Conservation (phyloP, 2,797 vertebrate species). For the Cirrhinus mrigala region DNA sequence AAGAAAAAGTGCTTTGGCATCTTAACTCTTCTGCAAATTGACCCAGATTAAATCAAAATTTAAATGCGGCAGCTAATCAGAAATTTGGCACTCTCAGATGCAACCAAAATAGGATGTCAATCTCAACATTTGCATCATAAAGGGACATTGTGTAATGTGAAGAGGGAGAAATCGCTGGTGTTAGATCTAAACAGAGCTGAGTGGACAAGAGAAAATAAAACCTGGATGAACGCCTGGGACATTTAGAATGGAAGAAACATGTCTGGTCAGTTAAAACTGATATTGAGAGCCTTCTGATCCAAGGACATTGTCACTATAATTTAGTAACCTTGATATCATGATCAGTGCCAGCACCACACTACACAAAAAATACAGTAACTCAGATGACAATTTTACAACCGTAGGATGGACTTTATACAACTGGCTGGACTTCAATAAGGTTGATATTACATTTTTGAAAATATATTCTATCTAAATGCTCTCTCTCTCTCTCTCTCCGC, state of each 20-base stretch:
- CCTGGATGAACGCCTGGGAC: conserved; percentile 29
- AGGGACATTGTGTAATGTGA: conserved; percentile 70
- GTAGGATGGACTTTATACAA: background rate
- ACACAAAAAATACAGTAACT: background rate
- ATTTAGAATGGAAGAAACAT: conserved; percentile 19
- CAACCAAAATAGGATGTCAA: conserved; percentile 71
- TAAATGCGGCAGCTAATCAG: conserved; percentile 74
- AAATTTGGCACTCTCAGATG: conserved; percentile 70
- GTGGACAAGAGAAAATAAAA: conserved; percentile 53
- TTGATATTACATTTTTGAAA: background rate
- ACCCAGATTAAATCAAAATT: conserved; percentile 76
- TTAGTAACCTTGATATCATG: background rate
- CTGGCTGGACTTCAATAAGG: background rate
- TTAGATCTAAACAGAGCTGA: conserved; percentile 54
- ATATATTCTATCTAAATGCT: conserved; percentile 12
- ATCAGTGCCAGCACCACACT: background rate
- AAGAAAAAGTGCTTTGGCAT: conserved; percentile 47
- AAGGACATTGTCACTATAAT: background rate
- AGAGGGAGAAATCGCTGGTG: conserved; percentile 60
- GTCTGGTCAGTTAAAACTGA: conserved; percentile 39
- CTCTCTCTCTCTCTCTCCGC: conserved; percentile 23
- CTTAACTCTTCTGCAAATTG: conserved; percentile 62
- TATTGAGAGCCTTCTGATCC: background rate
- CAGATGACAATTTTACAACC: background rate
- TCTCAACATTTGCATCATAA: conserved; percentile 79